Base-by-base conservation (phyloP, 2,888 invertebrate genomes). In the Drosophila mimetica region DNA sequence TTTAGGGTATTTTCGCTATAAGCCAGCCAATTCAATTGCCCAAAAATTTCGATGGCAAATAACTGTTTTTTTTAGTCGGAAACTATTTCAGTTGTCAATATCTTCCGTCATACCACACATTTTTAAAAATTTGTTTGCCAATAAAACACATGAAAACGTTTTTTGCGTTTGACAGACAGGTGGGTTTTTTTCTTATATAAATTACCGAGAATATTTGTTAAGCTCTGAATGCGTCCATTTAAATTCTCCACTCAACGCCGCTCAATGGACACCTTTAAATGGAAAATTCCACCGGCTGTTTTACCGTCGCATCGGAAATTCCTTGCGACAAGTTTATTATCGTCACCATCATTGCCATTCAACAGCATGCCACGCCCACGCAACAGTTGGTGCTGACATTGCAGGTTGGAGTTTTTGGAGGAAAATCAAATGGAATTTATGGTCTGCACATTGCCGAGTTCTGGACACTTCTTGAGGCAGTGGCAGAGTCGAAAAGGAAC, bases 361-460 rank as follows among this genome's bases (percentile, higher is more conserved):
- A 64, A 51, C 69, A 67, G 51, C 63, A 48, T 50, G 64, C 71
- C 77, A 83, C 80, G 77, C 80, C 80, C 67, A 74, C 69, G 84
- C 74, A 83, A 77, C 84, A 83, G 80, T 79, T 80, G 84, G 67
- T 81, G 84, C 81, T 81, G 81, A 81, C 79, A 74, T 52, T 52
- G 80, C 80, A 64, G 63, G 63, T 65, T 53, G 39, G 32, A 50
- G 64, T 71, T 66, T 76, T 77, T 16, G 65, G 67, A 70, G 75
- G 61, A 61, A 60, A 70, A 67, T 46, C 79, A 72, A 84, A 79
- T 79, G 70, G 74, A 77, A 81, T 81, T 81, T 81, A 81, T 81
- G 79, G 84, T 44, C 71, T 25, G 25, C 47, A 52, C 46, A 46
- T 30, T 51, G 57, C 67, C 50, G 46, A 34, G 34, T n/a, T 13